phyloP scores from a whole-genome alignment of 2,113 vertebrate genomes.

The Percina caprodes region DNA sequence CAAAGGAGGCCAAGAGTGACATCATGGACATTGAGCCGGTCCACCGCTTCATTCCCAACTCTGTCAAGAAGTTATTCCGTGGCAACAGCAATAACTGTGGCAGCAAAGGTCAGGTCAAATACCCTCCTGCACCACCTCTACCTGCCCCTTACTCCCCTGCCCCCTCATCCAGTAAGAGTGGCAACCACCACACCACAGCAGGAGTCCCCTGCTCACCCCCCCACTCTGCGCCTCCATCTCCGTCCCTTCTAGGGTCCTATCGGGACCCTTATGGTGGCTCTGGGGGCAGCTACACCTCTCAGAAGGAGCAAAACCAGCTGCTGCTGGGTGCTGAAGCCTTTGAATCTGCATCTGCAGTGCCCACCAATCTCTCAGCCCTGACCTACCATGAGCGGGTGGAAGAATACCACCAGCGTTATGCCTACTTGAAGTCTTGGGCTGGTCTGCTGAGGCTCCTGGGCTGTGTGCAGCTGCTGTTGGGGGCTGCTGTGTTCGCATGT shows the following conservation, averaged over 20 bases:
- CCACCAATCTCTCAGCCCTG: conserved; percentile 76
- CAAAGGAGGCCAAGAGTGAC: conserved; percentile 44
- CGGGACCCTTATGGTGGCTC: conserved; percentile 83
- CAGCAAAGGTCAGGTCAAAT: conserved; percentile 71
- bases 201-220: conserved; percentile 92
- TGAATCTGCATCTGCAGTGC: conserved; percentile 78
- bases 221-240: conserved; percentile 85
- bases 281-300: conserved; percentile 82
- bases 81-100: conserved; percentile 75
- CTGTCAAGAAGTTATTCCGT: conserved; percentile 93
- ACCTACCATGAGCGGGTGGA: conserved; percentile 90
- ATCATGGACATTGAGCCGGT: conserved; percentile 90
- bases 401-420: conserved; percentile 88
- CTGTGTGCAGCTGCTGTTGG: conserved; percentile 89
- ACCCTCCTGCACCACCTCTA: conserved; percentile 53
- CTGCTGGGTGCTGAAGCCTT: conserved; percentile 80
- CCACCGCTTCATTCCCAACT: conserved; percentile 92
- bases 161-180: conserved; percentile 58
- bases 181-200: conserved; percentile 76
- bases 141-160: conserved; percentile 22
- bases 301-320: conserved; percentile 83
- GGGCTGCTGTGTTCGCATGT: conserved; percentile 93
- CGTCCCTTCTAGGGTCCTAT: conserved; percentile 79
- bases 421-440: conserved; percentile 97
- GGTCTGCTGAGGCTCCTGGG: conserved; percentile 92